These are phyloP conservation scores for Epicauta chinensis DNA, from an alignment of 1,140 invertebrate species.

Conservation along the genomic window DNA sequence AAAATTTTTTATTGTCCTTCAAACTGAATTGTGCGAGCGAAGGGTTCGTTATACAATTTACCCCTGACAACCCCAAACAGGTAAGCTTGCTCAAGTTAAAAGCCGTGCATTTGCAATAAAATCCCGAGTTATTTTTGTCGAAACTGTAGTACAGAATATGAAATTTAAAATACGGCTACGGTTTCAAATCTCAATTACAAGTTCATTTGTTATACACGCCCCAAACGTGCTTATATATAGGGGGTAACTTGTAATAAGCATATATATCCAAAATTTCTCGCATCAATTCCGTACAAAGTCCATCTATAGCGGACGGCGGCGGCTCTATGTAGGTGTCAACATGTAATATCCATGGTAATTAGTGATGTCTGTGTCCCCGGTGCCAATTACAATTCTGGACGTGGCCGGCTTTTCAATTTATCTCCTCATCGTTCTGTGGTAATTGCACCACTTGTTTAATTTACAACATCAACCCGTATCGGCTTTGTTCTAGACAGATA, in stretches of 20 bases:
- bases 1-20: too few relatives aligned
- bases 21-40: too few relatives aligned
- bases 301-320: too few relatives aligned
- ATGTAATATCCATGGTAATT: slow-evolving; percentile 35
- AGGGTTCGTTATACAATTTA: too few relatives aligned
- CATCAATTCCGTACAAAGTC: slow-evolving; percentile 23
- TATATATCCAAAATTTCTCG: slow-evolving; percentile 31
- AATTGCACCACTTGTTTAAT: slow-evolving; percentile 36
- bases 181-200: slow-evolving; percentile 4
- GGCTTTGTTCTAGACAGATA: slow-evolving; percentile 21
- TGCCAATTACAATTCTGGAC: slow-evolving; percentile 29
- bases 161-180: too few relatives aligned
- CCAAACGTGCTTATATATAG: not conserved
- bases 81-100: too few relatives aligned
- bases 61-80: too few relatives aligned
- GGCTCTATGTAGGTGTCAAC: slow-evolving; percentile 25
- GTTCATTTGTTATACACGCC: not conserved
- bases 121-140: too few relatives aligned
- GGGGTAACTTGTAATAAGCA: slow-evolving; percentile 20
- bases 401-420: slow-evolving; percentile 31
- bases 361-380: slow-evolving; percentile 26
- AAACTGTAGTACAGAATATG: too few relatives aligned
- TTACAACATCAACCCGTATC: slow-evolving; percentile 25
- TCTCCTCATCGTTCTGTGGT: slow-evolving; percentile 24
- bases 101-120: too few relatives aligned